Base-by-base conservation (phyloP, 2,888 invertebrate species). In the Petrolisthes manimaculis region DNA sequence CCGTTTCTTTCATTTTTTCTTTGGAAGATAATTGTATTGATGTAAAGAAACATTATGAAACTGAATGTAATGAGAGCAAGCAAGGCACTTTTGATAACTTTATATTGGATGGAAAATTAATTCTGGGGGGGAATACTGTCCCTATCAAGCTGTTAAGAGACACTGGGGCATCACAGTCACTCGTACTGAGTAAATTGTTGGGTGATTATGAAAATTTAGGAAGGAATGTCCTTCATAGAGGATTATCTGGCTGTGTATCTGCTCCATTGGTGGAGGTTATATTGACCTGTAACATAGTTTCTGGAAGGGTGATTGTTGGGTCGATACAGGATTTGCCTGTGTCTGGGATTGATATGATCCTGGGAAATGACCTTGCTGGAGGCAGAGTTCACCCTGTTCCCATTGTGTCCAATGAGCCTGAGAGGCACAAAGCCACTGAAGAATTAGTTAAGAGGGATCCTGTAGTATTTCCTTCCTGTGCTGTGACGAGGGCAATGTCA, bases 311-410 rank as follows among this genome's bases (percentile, higher is more conserved):
- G 71, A 71, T 6, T 18, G 71, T 71, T 18, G 71, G 71, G 6
- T 21, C 21, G 6, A 21, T n/a, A 6, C 3, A 71, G 6, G n/a
- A 12, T 6, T 71, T 71, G 21, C 71, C 71, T n/a, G 71, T 71
- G 21, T 6, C 12, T 71, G 71, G 71, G 6, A 21, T 71, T 6
- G 14, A 14, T n/a, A n/a, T 71, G n/a, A 14, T 71, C 6, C 6
- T 71, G 21, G 71, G 71, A 21, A 71, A 71, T 21, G n/a, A 71
- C n/a, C 67, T 67, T 18, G 67, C 67, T 67, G 67, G 67, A 67
- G 67, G 67, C 12, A 67, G 67, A 67, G 67, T 67, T 67, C 67
- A 67, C n/a, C 14, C 67, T 67, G 67, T 67, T 67, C 67, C 67
- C n/a, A n/a, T 67, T 67, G 67, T 67, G 67, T 67, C 67, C 12